These are phyloP conservation scores for Diplodus sargus DNA, from an alignment of 2,797 vertebrate species.

Conservation along the genomic window DNA sequence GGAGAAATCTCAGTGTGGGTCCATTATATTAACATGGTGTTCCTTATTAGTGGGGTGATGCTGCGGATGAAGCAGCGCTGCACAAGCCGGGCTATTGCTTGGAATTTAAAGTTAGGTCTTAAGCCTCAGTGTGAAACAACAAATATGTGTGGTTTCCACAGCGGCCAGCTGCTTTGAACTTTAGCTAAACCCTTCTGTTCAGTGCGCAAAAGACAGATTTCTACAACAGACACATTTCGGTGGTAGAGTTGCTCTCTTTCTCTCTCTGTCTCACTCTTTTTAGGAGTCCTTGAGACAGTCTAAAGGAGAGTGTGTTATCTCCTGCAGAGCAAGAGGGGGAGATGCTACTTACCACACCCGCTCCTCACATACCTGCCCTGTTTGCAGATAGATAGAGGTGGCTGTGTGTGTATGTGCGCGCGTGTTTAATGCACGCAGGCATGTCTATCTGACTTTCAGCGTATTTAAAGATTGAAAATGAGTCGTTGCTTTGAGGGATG, in stretches of 20 bases:
- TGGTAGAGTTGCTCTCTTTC: slow-evolving; percentile 25
- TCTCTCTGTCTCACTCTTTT: slow-evolving; percentile 39
- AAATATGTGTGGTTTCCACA: slow-evolving; percentile 57
- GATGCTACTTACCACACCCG: slow-evolving; percentile 54
- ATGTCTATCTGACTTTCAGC: slow-evolving; percentile 55
- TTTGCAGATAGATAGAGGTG: slow-evolving; percentile 66
- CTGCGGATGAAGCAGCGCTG: slow-evolving; percentile 42
- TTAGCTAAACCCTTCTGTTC: slow-evolving; percentile 60
- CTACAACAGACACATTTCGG: slow-evolving; percentile 41
- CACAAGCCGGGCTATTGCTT: slow-evolving; percentile 50
- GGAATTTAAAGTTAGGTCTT: slow-evolving; percentile 67
- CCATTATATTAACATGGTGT: slow-evolving; percentile 58
- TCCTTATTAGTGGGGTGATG: slow-evolving; percentile 60
- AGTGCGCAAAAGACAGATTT: slow-evolving; percentile 35
- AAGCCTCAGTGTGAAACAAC: slow-evolving; percentile 69
- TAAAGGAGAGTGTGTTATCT: slow-evolving; percentile 73
- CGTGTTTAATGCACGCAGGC: slow-evolving; percentile 14
- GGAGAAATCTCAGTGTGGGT: slow-evolving; percentile 49
- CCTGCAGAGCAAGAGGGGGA: slow-evolving; percentile 59
- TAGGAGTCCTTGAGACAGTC: slow-evolving; percentile 67
- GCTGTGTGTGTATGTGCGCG: slow-evolving; percentile 14
- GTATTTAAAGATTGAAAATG: slow-evolving; percentile 67
- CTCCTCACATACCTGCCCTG: slow-evolving; percentile 64
- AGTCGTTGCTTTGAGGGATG: slow-evolving; percentile 70
- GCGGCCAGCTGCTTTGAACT: slow-evolving; percentile 57